A percentile compares a stretch with the other conserved stretches of the same genome.
phyloP scores from a whole-genome alignment of 2,888 invertebrate genomes.

The Andrena bicolor region DNA sequence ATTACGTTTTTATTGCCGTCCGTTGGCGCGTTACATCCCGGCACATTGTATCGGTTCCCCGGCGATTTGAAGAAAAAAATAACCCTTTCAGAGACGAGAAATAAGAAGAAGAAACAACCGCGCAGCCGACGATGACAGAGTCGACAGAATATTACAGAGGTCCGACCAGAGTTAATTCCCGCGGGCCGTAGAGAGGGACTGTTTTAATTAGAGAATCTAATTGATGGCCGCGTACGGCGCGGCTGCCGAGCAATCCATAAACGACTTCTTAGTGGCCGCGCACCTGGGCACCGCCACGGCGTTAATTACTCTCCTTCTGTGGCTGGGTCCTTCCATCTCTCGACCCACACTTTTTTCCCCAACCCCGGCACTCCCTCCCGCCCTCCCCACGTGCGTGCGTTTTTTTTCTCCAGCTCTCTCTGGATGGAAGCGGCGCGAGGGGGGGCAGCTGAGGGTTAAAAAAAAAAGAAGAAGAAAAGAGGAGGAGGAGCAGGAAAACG shows the following conservation, averaged over 20 bases:
- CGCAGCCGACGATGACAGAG: slow-evolving; percentile 64
- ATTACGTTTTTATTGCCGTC: not conserved
- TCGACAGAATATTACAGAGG: slow-evolving; percentile 60
- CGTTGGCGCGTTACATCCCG: not conserved
- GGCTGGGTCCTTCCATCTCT: slow-evolving; percentile 85
- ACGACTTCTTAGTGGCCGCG: slow-evolving; percentile 76
- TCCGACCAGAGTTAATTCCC: slow-evolving; percentile 60
- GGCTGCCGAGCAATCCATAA: slow-evolving; percentile 73
- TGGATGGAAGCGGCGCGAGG: slow-evolving; percentile 51
- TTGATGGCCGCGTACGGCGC: slow-evolving; percentile 71
- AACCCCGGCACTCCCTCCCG: slow-evolving; percentile 85
- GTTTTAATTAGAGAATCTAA: slow-evolving; percentile 78
- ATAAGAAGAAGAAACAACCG: not conserved
- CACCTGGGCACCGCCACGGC: slow-evolving; percentile 80
- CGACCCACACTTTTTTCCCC: slow-evolving; percentile 83
- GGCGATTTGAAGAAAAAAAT: slow-evolving; percentile 1
- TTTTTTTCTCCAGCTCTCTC: slow-evolving; percentile 19
- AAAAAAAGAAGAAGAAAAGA: slow-evolving; percentile 18
- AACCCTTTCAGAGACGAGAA: not conserved
- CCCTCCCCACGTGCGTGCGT: slow-evolving; percentile 14
- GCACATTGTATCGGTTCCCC: slow-evolving; percentile 24
- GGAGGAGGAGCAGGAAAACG: slow-evolving; percentile 5
- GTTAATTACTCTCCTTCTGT: slow-evolving; percentile 85
- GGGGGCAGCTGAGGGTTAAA: slow-evolving; percentile 36
- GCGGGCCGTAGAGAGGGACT: slow-evolving; percentile 63